Percentiles rank a stretch among this genome's conserved stretches.
These are phyloP conservation scores for Acromyrmex heyeri DNA, from an alignment of 1,140 invertebrate species.

Conservation along the genomic window DNA sequence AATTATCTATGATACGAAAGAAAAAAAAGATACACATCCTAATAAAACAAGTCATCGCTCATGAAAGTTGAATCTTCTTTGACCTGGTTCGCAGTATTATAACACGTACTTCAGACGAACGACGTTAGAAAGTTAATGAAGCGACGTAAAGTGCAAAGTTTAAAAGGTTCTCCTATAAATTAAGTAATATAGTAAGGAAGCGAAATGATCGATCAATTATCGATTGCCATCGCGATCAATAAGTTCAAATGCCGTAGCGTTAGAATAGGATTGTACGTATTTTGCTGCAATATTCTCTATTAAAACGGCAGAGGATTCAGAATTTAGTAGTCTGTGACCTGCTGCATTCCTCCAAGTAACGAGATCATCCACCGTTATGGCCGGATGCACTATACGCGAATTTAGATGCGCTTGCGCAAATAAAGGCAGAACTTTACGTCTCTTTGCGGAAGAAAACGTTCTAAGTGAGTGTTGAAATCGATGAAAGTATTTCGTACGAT, in stretches of 20 bases:
- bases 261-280: neutral
- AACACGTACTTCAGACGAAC: neutral
- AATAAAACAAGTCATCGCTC: constrained; percentile 39
- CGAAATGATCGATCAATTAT: constrained; percentile 20
- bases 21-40: neutral
- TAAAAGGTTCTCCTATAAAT: constrained; percentile 12
- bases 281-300: neutral
- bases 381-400: constrained; percentile 49
- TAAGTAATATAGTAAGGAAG: neutral
- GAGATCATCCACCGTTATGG: constrained; percentile 44
- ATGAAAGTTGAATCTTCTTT: constrained; percentile 17
- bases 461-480: constrained; percentile 24
- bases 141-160: constrained; percentile 50
- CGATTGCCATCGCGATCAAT: neutral
- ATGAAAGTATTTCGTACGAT: neutral
- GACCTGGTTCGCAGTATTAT: constrained; percentile 20
- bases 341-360: constrained; percentile 41
- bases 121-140: constrained; percentile 52
- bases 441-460: constrained; percentile 27
- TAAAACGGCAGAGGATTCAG: neutral
- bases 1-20: constrained; percentile 15
- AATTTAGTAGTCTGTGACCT: neutral
- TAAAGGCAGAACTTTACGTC: constrained; percentile 41
- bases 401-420: constrained; percentile 55
- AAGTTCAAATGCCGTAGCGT: neutral